Evolutionary conservation across 1,140 invertebrate genomes (phyloP).

Genomic region (Hesperophylax magnus): DNA sequence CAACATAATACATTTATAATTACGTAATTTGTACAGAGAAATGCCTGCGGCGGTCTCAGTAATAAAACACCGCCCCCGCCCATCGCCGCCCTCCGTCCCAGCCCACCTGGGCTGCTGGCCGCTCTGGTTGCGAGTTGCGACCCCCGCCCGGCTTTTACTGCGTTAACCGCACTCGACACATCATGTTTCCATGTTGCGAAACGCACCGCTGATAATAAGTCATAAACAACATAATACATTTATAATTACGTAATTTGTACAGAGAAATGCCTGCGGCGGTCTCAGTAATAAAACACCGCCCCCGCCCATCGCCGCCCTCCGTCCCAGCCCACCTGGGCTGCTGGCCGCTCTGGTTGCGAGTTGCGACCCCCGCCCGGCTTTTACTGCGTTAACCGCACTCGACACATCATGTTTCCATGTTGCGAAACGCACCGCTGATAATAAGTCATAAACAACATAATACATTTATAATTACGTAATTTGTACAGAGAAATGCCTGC

Average conservation of each 20-base stretch:
- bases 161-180: constrained; percentile 29
- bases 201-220: neutral
- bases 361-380: neutral
- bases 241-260: constrained; percentile 55
- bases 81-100: constrained; percentile 1
- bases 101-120: neutral
- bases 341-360: neutral
- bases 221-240: no score
- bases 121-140: neutral
- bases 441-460: neutral
- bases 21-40: constrained; percentile 55
- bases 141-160: constrained; percentile 2
- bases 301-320: constrained; percentile 20
- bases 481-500: no score
- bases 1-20: no score
- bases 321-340: constrained; percentile 3
- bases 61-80: constrained; percentile 49
- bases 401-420: constrained; percentile 18
- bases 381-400: constrained; percentile 22
- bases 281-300: constrained; percentile 51
- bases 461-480: no score
- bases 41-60: constrained; percentile 47
- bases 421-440: neutral
- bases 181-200: constrained; percentile 2
- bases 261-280: constrained; percentile 47